These are phyloP conservation scores for Phylloscopus whistleri DNA, from an alignment of 2,113 vertebrate genomes.

Conservation along the genomic window DNA sequence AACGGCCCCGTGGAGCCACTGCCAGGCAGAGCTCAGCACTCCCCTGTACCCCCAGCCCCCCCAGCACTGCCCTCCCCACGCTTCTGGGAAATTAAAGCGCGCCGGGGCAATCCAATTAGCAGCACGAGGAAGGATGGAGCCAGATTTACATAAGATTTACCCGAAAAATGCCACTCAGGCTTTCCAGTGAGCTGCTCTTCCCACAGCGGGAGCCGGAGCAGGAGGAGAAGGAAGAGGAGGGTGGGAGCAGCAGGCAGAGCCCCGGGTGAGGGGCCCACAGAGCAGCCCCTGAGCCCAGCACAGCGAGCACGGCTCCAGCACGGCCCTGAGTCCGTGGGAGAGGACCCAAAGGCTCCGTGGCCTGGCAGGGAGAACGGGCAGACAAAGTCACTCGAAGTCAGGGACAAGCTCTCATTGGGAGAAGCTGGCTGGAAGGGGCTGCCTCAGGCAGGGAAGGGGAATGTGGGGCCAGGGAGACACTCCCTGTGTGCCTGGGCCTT, in stretches of 20 bases:
- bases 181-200: constrained; percentile 7
- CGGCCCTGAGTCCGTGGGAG: accelerated
- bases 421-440: not conserved
- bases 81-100: not conserved
- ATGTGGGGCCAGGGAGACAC: not conserved
- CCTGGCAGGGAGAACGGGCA: not conserved
- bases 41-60: not conserved
- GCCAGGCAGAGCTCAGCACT: accelerated
- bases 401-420: not conserved
- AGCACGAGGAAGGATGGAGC: not conserved
- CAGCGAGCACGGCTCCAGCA: not conserved
- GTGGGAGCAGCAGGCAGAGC: not conserved
- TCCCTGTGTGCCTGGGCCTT: not conserved
- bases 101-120: constrained; percentile 23
- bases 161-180: constrained; percentile 49
- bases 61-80: not conserved
- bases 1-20: accelerated
- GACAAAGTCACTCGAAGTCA: not conserved
- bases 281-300: not conserved
- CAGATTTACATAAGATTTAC: constrained; percentile 58
- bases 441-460: not conserved
- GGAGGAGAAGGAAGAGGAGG: not conserved
- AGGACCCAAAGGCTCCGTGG: not conserved
- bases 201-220: not conserved
- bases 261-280: accelerated